phyloP scores from a whole-genome alignment of 2,888 invertebrate genomes.

The Eremobia ochroleuca region DNA sequence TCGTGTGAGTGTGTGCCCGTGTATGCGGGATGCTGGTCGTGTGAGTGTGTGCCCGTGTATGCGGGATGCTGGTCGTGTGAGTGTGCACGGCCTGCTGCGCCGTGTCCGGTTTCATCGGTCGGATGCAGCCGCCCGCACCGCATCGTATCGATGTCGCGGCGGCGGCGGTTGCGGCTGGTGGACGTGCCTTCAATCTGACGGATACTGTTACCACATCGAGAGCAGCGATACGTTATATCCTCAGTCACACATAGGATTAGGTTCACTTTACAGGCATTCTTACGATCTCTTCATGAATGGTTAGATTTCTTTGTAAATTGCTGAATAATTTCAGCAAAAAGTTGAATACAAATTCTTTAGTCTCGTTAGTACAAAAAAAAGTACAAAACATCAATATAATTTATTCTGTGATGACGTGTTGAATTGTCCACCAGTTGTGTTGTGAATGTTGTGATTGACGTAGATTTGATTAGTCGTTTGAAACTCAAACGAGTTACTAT shows the following conservation, averaged over 20 bases:
- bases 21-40: slow-evolving; percentile 41
- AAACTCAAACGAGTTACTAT: not conserved
- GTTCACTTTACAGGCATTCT: not conserved
- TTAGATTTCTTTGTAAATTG: not conserved
- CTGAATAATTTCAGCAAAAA: slow-evolving; percentile 12
- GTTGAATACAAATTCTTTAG: slow-evolving; percentile 11
- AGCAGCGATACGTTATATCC: slow-evolving; percentile 14
- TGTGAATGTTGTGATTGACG: slow-evolving; percentile 8
- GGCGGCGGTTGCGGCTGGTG: slow-evolving; percentile 25
- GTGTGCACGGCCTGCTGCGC: slow-evolving; percentile 52
- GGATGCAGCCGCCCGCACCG: slow-evolving; percentile 59
- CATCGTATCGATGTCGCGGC: slow-evolving; percentile 57
- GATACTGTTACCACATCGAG: slow-evolving; percentile 39
- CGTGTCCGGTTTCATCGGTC: slow-evolving; percentile 66
- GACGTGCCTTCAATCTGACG: slow-evolving; percentile 19
- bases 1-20: slow-evolving; percentile 39
- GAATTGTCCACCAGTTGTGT: slow-evolving; percentile 9
- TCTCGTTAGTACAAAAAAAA: not conserved
- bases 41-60: slow-evolving; percentile 31
- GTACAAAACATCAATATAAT: slow-evolving; percentile 28
- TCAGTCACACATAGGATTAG: not conserved
- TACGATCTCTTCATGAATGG: not conserved
- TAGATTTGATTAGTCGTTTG: slow-evolving; percentile 23
- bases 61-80: slow-evolving; percentile 42
- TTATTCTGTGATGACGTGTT: not conserved